A percentile compares a stretch with the other conserved stretches of the same genome.
Evolutionary conservation across 53 echinoderm and acorn worm genomes (phyloP).

Genomic region (Apostichopus leukothele): DNA sequence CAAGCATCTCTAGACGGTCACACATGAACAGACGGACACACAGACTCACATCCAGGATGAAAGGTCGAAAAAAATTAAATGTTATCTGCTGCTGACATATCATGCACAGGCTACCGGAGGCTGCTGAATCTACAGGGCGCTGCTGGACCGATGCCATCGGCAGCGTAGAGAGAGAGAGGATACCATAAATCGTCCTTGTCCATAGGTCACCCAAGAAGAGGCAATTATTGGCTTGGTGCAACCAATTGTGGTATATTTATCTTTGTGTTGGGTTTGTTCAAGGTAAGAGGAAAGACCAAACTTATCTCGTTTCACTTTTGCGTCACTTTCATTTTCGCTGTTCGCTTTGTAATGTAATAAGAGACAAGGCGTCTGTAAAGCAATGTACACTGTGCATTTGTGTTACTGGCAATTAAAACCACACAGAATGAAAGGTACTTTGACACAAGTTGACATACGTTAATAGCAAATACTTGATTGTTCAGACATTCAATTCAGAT

Average conservation of each 20-base stretch:
- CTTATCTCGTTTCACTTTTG: neutral
- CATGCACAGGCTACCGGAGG: slow-evolving; percentile 16
- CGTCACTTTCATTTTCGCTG: neutral
- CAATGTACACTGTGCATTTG: no score
- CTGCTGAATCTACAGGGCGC: neutral
- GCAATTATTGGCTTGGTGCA: neutral
- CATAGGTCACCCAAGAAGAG: neutral
- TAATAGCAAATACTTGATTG: no score
- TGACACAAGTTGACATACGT: no score
- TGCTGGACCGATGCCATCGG: neutral
- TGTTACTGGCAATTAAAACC: no score
- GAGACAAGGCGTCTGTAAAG: no score
- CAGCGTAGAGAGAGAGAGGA: neutral
- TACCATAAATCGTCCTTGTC: neutral
- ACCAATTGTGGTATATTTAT: neutral
- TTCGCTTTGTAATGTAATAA: neutral
- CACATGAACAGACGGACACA: slow-evolving; percentile 17
- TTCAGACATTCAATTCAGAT: no score
- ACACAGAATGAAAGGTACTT: no score
- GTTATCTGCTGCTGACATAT: slow-evolving; percentile 35
- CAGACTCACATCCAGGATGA: slow-evolving; percentile 1
- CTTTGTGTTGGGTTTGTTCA: neutral
- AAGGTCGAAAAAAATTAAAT: neutral
- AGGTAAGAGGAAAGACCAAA: neutral
- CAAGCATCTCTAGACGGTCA: neutral